Base-by-base conservation (phyloP, 2,888 invertebrate species). In the Calephelis perditalis region DNA sequence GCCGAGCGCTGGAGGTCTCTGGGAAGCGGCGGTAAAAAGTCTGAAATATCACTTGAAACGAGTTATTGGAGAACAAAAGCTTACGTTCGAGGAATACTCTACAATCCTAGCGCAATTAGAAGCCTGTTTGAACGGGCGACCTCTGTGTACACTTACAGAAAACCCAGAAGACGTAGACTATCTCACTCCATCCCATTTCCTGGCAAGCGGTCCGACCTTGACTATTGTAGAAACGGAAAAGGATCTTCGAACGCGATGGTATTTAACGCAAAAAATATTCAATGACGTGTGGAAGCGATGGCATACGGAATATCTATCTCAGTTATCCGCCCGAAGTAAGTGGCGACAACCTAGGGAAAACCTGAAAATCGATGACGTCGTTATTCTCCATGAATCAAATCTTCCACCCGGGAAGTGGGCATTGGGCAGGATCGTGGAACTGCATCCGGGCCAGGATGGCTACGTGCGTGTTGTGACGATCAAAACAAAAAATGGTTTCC, bases 361-460 rank as follows among this genome's bases (percentile, higher is more conserved):
- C 4, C 4, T 26, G 3, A 26, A 26, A 4, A 4, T 26, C 4
- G 26, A 26, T 26, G 26, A 26, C 4, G 26, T 26, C 3, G 26
- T 26, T 26, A 26, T 26, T 3, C 4, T 26, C 0, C 26, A 26
- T 26, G 70, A 71, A 7, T 63, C 54, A 0, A 67, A 70, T 35
- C 45, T 70, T 43, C 69, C 68, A 1, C 26, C 26, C 4, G 26
- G 26, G 2, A 26, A 26, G 26, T 15, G 26, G 26, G 26, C 3
- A 4, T 4, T 26, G 26, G 26, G 26, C 26, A 26, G 26, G 26
- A 26, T 26, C 4, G 26, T 62, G 6, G 62, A 68, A 15, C 15
- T 67, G 2, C 69, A 70, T 57, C 69, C 67, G 0, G 70, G 70
- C 4, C 55, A 62, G 11, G 70, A 69, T 56, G 70, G 69, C 5